Percentiles rank a stretch among this genome's conserved stretches.
These are phyloP conservation scores for Oxygymnocypris stewartii DNA, from an alignment of 2,113 vertebrate species.

Conservation along the genomic window DNA sequence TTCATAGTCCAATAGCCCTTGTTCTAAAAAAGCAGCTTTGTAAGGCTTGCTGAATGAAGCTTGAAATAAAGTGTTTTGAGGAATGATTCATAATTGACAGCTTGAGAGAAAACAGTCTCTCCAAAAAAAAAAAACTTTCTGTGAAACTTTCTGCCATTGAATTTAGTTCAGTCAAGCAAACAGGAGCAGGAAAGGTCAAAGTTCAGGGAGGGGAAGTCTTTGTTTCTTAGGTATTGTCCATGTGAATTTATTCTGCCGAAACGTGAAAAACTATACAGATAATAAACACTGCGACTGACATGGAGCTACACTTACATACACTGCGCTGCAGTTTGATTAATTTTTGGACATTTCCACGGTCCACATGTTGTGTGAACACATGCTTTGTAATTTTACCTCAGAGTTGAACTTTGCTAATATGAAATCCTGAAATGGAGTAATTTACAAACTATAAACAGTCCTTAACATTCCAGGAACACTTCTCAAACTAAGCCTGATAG, in stretches of 20 bases:
- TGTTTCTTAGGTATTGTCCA: slow-evolving; percentile 48
- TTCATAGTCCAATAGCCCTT: slow-evolving; percentile 32
- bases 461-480: background rate
- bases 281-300: background rate
- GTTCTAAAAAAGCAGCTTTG: slow-evolving; percentile 37
- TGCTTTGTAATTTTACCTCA: background rate
- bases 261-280: slow-evolving; percentile 34
- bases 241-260: slow-evolving; percentile 37
- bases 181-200: slow-evolving; percentile 45
- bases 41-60: slow-evolving; percentile 39
- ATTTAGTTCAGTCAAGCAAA: slow-evolving; percentile 51
- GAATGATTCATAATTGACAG: slow-evolving; percentile 53
- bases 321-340: background rate
- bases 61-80: slow-evolving; percentile 44
- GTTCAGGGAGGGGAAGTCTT: slow-evolving; percentile 49
- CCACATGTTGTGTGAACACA: background rate
- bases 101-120: slow-evolving; percentile 23
- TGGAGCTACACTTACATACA: background rate
- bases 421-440: slow-evolving; percentile 2
- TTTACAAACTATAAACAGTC: slow-evolving; percentile 14
- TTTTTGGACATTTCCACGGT: background rate
- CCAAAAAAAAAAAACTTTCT: slow-evolving; percentile 25
- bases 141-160: slow-evolving; percentile 37
- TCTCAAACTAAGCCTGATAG: slow-evolving; percentile 5
- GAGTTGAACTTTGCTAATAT: background rate